Base-by-base conservation (phyloP, 2,888 invertebrate species). In the Carterocephalus palaemon region DNA sequence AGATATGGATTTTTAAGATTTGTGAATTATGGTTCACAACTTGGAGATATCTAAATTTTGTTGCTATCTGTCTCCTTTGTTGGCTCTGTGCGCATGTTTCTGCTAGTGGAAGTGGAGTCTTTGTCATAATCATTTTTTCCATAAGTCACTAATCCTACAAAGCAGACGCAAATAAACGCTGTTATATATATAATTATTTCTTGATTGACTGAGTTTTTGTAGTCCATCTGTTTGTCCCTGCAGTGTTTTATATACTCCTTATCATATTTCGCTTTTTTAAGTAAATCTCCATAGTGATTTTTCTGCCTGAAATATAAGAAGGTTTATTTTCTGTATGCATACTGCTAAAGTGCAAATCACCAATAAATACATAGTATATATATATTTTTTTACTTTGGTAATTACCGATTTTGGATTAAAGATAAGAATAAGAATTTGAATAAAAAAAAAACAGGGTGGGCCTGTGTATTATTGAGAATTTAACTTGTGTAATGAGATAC, bases 261-360 rank as follows among this genome's bases (percentile, higher is more conserved):
- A 1, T 79, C 71, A 37, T 67, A 56, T 49, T 70, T 57, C 10
- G 65, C 17, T 49, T 72, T 77, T 46, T 73, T 57, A 41, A 85
- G 74, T 49, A 81, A 50, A 22, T 61, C 47, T 1, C 83, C 81
- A 59, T 91, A 91, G 57, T 91, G 91, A 19, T 73, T 64, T 49
- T 72, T 78, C 0, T 89, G 75, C 87, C 87, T 86, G 62, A 22
- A 77, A 78, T 23, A 10, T 3, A 12, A 43, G 10, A 20, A n/a
- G 17, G 12, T n/a, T 12, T 6, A 12, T 10, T n/a, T 7, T n/a
- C n/a, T n/a, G n/a, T n/a, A n/a, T n/a, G n/a, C 29, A 20, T 20
- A 41, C 12, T 26, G 12, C 5, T 6, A 12, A 12, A 5, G 2
- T 12, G 2, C 10, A 24, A 4, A 24, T 24, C n/a, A 9, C 8